Conservation (phyloP, 2,888 invertebrate genomes). For the Drosophila kokeensis region DNA sequence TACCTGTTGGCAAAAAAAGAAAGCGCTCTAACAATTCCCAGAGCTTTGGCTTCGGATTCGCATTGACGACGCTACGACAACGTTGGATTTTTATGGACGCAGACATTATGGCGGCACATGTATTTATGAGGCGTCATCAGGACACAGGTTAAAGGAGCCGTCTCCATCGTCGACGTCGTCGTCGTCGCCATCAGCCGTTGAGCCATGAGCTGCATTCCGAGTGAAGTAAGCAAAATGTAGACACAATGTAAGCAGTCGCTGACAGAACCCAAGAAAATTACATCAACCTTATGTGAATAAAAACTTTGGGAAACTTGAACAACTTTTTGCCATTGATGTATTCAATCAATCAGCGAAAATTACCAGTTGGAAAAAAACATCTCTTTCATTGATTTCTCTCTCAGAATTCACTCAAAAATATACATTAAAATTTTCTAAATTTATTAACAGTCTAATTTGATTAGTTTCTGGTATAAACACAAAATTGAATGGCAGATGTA, state of each 20-base stretch:
- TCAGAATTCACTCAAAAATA: slow-evolving; percentile 1
- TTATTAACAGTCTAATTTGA: slow-evolving; percentile 9
- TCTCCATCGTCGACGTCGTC: not conserved
- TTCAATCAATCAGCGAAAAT: slow-evolving; percentile 6
- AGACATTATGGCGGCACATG: slow-evolving; percentile 55
- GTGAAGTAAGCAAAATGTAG: slow-evolving; percentile 34
- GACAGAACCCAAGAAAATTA: slow-evolving; percentile 14
- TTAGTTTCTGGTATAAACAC: not conserved
- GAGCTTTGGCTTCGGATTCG: slow-evolving; percentile 40
- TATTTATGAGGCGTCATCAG: slow-evolving; percentile 53
- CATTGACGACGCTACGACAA: slow-evolving; percentile 47
- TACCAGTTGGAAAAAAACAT: not conserved
- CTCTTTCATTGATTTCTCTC: not conserved
- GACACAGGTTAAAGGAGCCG: slow-evolving; percentile 26
- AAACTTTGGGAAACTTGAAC: not conserved
- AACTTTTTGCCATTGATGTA: not conserved
- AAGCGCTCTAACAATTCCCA: slow-evolving; percentile 31
- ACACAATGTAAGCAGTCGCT: slow-evolving; percentile 39
- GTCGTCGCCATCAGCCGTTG: not conserved
- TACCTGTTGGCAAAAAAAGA: slow-evolving; percentile 30
- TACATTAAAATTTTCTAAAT: not conserved
- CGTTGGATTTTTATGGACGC: slow-evolving; percentile 50
- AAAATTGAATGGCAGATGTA: slow-evolving; percentile 21
- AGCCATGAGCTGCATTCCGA: slow-evolving; percentile 32
- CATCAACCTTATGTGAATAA: slow-evolving; percentile 9